Percentiles rank a stretch among this genome's conserved stretches.
phyloP scores from a whole-genome alignment of 2,888 invertebrate species.

The Tetramorium bicarinatum region DNA sequence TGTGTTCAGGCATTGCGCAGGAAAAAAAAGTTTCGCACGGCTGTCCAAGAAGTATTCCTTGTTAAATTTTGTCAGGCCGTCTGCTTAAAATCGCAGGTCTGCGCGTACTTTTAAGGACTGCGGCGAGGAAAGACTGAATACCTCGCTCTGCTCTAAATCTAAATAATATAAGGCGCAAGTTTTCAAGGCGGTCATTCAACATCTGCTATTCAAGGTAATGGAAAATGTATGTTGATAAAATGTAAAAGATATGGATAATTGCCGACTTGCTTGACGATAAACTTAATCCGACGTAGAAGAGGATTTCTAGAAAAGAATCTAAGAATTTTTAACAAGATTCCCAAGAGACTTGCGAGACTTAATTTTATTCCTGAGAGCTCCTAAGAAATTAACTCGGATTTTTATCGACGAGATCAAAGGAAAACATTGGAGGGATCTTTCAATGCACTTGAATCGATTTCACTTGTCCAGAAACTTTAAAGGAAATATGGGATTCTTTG shows the following conservation, averaged over 20 bases:
- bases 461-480: neutral
- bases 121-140: neutral
- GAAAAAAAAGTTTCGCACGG: neutral
- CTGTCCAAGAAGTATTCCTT: neutral
- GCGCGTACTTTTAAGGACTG: neutral
- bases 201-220: neutral
- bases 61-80: neutral
- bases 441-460: neutral
- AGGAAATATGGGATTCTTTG: neutral
- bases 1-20: neutral
- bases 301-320: neutral
- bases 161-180: neutral
- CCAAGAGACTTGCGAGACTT: neutral
- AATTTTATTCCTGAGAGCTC: neutral
- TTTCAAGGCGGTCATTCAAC: neutral
- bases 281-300: neutral
- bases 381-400: neutral
- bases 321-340: neutral
- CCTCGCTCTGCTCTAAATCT: neutral
- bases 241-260: neutral
- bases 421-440: neutral
- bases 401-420: neutral
- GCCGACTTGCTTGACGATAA: neutral
- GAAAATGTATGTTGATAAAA: neutral
- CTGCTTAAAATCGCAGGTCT: neutral